Base-by-base conservation (phyloP, 2,888 invertebrate genomes). In the Oligia latruncula region DNA sequence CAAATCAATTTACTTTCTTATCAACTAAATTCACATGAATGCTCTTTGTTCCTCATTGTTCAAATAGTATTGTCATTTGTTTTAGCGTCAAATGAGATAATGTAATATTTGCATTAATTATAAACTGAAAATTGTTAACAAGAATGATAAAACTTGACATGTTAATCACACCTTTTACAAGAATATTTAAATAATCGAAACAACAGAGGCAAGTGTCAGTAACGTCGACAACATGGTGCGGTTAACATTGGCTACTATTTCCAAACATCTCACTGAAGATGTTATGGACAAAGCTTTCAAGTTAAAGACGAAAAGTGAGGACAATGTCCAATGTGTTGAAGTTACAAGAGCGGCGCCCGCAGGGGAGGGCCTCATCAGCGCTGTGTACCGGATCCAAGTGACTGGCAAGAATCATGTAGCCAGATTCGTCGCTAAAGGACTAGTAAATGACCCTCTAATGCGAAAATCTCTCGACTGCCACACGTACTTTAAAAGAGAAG, bases 361-460 rank as follows among this genome's bases (percentile, higher is more conserved):
- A 0, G 95, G 94, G 0, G 93, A 94, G 81, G 94, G 95, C 0
- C 83, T 94, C 6, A 83, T 95, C 20, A 91, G 94, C 76, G 93
- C 92, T 13, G 94, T 95, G 4, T 94, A 93, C 81, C 90, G 94
- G 35, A 90, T 95, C 40, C 78, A 86, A 17, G 91, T 92, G 0
- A 87, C 75, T 15, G 93, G 94, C 4, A 66, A 84, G 2, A 70
- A 77, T 6, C 76, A 91, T 43, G 87, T 84, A 6, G 83, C 91
- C 0, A 91, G 88, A 13, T 93, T 95, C 62, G 82, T 95, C 29
- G 93, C 89, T 0, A 95, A 95, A 87, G 92, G 91, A 1, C 82
- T 94, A 3, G 87, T 93, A 2, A 83, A 82, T 5, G 92, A 94
- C 66, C 82, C 82, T 4, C 29, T 92, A 1, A 85, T 95, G 11